Evolutionary conservation across 2,797 vertebrate genomes (phyloP).

Genomic region (Rhadinocentrus ornatus): DNA sequence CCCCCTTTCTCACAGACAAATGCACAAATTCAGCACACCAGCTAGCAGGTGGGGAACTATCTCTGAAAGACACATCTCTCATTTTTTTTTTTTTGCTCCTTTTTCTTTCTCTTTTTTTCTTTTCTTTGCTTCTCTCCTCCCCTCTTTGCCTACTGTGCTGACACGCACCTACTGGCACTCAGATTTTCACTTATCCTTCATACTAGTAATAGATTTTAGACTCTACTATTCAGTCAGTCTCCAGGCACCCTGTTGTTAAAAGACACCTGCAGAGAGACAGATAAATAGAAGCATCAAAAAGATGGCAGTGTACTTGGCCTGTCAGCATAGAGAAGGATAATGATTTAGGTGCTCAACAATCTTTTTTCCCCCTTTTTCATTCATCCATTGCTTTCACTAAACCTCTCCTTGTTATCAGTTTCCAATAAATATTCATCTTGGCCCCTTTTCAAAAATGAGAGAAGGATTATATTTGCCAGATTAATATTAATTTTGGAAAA

Average conservation of each 20-base stretch:
- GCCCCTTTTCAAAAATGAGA: constrained; percentile 3
- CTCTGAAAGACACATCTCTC: constrained; percentile 61
- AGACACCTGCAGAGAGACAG: constrained; percentile 68
- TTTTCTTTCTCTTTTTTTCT: constrained; percentile 55
- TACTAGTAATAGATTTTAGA: constrained; percentile 74
- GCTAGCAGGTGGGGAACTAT: constrained; percentile 71
- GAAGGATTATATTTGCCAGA: background rate
- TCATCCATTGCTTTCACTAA: constrained; percentile 18
- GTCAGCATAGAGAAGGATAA: constrained; percentile 41
- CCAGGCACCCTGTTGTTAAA: constrained; percentile 60
- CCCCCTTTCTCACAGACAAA: constrained; percentile 46
- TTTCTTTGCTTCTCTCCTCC: constrained; percentile 38
- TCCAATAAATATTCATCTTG: constrained; percentile 32
- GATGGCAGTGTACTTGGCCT: constrained; percentile 39
- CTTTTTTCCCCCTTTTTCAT: constrained; percentile 29
- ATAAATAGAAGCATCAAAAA: constrained; percentile 60
- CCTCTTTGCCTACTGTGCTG: constrained; percentile 65
- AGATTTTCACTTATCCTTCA: constrained; percentile 77
- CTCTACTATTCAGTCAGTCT: constrained; percentile 63
- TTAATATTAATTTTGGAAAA: background rate
- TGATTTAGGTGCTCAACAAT: constrained; percentile 34
- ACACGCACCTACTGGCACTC: constrained; percentile 74
- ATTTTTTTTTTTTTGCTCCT: constrained; percentile 33
- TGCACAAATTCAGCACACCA: constrained; percentile 52
- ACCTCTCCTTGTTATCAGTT: constrained; percentile 25